These are phyloP conservation scores for Pelecanoides urinatrix DNA, from an alignment of 2,113 vertebrate genomes.

Conservation along the genomic window DNA sequence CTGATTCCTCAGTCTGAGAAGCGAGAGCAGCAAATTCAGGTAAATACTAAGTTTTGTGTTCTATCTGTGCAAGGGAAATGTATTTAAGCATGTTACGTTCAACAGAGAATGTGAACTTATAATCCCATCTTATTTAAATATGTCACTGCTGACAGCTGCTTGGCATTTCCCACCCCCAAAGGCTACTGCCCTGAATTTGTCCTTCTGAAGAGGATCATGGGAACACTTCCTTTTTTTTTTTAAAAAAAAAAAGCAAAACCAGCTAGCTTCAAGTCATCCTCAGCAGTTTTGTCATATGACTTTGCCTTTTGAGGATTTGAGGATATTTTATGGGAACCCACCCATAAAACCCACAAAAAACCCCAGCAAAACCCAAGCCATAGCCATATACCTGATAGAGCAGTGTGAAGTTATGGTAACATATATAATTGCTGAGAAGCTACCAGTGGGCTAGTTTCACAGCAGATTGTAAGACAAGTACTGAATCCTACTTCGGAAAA, in stretches of 20 bases:
- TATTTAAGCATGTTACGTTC: neutral
- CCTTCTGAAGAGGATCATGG: neutral
- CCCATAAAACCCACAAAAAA: neutral
- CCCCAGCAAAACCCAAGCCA: neutral
- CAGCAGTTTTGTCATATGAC: neutral
- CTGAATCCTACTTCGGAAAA: neutral
- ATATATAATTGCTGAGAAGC: neutral
- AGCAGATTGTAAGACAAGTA: neutral
- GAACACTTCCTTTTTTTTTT: neutral
- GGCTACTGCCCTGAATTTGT: neutral
- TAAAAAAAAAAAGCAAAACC: neutral
- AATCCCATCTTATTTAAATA: neutral
- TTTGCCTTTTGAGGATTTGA: neutral
- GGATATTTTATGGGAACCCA: neutral
- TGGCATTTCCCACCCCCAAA: neutral
- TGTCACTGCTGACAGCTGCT: neutral
- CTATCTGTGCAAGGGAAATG: neutral
- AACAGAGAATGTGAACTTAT: neutral
- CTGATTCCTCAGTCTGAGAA: slow-evolving; percentile 85
- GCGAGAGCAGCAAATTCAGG: slow-evolving; percentile 86
- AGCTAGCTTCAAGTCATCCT: neutral
- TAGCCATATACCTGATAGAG: neutral
- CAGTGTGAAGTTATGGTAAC: neutral
- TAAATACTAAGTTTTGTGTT: slow-evolving; percentile 20
- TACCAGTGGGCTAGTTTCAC: neutral